phyloP scores from a whole-genome alignment of 2,888 invertebrate species.

The Archips xylosteana region DNA sequence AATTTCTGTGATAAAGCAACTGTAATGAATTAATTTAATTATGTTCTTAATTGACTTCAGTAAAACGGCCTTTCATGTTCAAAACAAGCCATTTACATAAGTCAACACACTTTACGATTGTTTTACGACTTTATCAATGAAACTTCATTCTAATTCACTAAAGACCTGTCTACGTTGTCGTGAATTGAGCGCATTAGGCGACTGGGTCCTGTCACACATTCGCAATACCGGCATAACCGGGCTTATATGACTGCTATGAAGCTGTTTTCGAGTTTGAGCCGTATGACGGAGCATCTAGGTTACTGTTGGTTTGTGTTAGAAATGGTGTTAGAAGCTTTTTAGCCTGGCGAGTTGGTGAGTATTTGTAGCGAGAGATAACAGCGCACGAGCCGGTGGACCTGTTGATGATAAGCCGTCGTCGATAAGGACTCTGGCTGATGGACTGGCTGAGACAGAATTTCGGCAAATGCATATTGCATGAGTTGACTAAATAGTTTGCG shows the following conservation, averaged over 20 bases:
- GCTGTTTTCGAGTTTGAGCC: conserved; percentile 41
- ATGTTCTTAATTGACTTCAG: neutral
- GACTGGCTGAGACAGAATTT: conserved; percentile 80
- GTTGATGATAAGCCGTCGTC: conserved; percentile 84
- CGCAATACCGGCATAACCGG: conserved; percentile 79
- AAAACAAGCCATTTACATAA: conserved; percentile 7
- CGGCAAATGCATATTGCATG: conserved; percentile 84
- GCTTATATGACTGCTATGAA: conserved; percentile 58
- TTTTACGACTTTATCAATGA: conserved; percentile 30
- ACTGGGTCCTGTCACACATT: conserved; percentile 77
- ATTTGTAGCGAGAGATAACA: conserved; percentile 85
- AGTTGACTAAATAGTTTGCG: conserved; percentile 84
- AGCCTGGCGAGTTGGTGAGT: conserved; percentile 59
- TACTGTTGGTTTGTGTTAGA: conserved; percentile 44
- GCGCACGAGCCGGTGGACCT: conserved; percentile 81
- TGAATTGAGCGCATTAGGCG: conserved; percentile 82
- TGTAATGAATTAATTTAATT: neutral
- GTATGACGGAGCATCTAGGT: conserved; percentile 45
- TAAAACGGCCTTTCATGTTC: conserved; percentile 1
- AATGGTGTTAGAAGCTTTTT: conserved; percentile 55
- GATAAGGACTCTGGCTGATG: conserved; percentile 80
- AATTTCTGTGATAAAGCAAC: neutral
- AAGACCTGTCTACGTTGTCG: conserved; percentile 77
- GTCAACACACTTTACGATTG: conserved; percentile 18
- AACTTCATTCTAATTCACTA: conserved; percentile 54